Conservation (phyloP, 2,797 vertebrate genomes). For the Macroramphosus scolopax region DNA sequence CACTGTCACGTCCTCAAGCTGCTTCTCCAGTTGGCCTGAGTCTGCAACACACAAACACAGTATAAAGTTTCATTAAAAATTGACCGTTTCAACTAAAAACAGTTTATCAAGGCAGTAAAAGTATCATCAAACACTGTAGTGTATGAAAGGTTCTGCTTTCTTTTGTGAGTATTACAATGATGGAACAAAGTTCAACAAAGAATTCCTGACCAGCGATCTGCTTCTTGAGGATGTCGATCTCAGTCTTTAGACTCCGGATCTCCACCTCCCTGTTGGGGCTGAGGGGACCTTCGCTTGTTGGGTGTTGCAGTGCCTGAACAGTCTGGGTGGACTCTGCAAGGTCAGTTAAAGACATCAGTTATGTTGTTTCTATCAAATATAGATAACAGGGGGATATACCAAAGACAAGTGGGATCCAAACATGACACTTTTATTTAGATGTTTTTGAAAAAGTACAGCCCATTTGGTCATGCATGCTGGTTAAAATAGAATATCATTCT, state of each 20-base stretch:
- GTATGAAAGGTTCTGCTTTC: too few species aligned
- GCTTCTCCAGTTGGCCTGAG: slow-evolving; percentile 86
- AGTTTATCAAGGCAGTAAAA: background rate
- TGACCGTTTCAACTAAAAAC: background rate
- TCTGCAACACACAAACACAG: slow-evolving; percentile 70
- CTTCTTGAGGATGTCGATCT: slow-evolving; percentile 93
- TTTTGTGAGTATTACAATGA: too few species aligned
- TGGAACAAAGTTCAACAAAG: background rate
- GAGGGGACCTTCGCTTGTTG: slow-evolving; percentile 82
- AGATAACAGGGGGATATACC: background rate
- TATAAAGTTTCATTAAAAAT: background rate
- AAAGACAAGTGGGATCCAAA: too few species aligned
- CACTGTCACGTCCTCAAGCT: slow-evolving; percentile 86
- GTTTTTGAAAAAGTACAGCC: too few species aligned
- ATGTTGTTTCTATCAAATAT: background rate
- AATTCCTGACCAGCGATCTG: slow-evolving; percentile 85
- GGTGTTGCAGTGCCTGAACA: slow-evolving; percentile 91
- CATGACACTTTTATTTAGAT: too few species aligned
- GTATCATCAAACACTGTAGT: background rate
- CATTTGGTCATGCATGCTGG: too few species aligned
- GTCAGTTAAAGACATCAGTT: background rate
- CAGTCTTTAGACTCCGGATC: slow-evolving; percentile 92
- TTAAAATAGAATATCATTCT: too few species aligned
- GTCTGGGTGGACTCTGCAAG: slow-evolving; percentile 90
- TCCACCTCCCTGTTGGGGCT: slow-evolving; percentile 90